Percentiles rank a stretch among this genome's conserved stretches.
Evolutionary conservation across 2,113 vertebrate genomes (phyloP).

Genomic region (Gallinago paraguaiae): DNA sequence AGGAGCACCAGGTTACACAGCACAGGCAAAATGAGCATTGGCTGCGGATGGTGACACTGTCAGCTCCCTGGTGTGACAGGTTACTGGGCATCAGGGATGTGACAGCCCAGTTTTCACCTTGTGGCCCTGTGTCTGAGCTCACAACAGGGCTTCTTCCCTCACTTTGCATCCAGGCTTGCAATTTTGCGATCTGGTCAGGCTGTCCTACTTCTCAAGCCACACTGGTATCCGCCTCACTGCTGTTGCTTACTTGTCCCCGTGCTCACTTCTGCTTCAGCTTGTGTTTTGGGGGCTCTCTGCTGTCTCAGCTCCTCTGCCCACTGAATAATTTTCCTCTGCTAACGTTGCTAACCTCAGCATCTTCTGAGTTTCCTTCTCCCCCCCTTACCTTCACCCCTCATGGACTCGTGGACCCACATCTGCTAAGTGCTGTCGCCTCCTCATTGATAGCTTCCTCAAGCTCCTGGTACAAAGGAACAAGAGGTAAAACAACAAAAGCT

Average conservation of each 20-base stretch:
- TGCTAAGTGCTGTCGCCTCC: neutral
- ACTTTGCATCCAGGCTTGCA: neutral
- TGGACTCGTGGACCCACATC: neutral
- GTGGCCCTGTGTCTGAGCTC: neutral
- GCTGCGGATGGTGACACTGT: neutral
- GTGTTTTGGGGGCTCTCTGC: neutral
- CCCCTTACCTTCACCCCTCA: neutral
- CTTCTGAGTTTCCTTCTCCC: neutral
- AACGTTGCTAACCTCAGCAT: neutral
- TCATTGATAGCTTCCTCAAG: neutral
- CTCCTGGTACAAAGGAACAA: neutral
- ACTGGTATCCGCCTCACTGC: rapidly evolving
- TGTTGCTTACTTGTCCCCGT: neutral
- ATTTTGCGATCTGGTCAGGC: neutral
- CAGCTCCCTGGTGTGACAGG: neutral
- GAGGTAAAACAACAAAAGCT: neutral
- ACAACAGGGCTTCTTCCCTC: neutral
- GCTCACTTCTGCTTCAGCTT: neutral
- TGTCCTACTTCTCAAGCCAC: rapidly evolving
- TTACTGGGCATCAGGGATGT: neutral
- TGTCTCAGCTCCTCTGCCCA: neutral
- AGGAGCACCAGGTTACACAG: neutral
- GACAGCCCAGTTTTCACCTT: neutral
- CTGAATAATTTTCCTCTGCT: neutral
- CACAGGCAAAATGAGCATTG: neutral